phyloP scores from a whole-genome alignment of 2,888 invertebrate species.

The Microchrysa polita region DNA sequence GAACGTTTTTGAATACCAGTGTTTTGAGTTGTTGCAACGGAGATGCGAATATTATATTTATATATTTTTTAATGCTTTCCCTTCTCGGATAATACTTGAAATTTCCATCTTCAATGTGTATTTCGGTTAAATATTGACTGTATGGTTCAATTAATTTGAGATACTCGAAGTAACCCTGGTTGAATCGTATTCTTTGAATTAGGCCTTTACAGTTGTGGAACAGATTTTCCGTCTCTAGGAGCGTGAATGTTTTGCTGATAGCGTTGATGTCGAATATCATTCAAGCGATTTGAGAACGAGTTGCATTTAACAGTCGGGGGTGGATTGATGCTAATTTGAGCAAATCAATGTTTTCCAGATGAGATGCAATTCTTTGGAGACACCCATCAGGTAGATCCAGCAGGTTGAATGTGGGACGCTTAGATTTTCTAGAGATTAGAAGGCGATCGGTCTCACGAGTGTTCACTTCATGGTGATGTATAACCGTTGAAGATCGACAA shows the following conservation, averaged over 20 bases:
- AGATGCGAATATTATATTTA: neutral
- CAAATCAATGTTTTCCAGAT: neutral
- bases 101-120: neutral
- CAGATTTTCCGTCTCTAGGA: neutral
- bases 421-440: no score
- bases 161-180: neutral
- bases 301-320: neutral
- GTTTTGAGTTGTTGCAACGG: slow-evolving; percentile 7
- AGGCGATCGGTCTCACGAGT: no score
- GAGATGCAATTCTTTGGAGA: neutral
- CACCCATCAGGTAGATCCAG: slow-evolving; percentile 9
- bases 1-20: neutral
- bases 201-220: neutral
- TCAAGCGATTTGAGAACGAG: neutral
- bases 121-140: slow-evolving; percentile 2
- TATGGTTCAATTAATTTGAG: slow-evolving; percentile 5
- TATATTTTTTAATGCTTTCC: neutral
- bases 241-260: neutral
- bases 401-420: neutral
- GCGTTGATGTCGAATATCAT: slow-evolving; percentile 6
- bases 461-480: no score
- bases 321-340: neutral
- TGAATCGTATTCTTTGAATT: neutral
- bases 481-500: no score
- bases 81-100: no score